These are phyloP conservation scores for Halichoerus grypus DNA, from an alignment of 2,113 vertebrate species.

Conservation along the genomic window DNA sequence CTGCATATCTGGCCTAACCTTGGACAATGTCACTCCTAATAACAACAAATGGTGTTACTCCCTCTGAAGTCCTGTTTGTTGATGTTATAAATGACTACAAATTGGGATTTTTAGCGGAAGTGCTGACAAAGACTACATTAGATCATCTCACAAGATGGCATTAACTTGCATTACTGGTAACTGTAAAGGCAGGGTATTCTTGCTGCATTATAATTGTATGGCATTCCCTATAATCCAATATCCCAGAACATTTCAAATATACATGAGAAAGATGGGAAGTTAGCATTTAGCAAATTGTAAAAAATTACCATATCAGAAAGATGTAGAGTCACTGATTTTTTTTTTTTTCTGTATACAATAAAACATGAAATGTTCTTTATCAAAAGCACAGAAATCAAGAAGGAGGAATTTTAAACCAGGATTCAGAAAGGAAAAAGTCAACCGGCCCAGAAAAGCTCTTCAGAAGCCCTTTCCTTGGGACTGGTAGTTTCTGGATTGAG, in stretches of 20 bases:
- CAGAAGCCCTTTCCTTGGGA: neutral
- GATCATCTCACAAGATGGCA: neutral
- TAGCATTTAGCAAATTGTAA: neutral
- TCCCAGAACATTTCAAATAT: neutral
- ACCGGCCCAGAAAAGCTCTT: neutral
- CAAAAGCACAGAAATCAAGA: neutral
- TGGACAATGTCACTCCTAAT: conserved; percentile 1
- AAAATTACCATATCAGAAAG: neutral
- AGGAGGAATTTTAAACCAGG: neutral
- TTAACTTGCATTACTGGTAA: neutral
- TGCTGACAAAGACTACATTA: neutral
- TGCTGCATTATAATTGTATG: neutral
- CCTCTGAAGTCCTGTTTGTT: neutral
- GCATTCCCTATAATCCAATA: neutral
- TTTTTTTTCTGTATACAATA: neutral
- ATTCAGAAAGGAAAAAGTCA: neutral
- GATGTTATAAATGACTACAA: conserved; percentile 52
- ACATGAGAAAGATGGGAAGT: neutral
- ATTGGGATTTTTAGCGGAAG: conserved; percentile 48
- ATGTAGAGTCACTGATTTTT: neutral
- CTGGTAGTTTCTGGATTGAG: neutral
- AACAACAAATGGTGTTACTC: conserved; percentile 16
- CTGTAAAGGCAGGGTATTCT: neutral
- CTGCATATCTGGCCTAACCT: neutral
- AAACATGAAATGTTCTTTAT: conserved; percentile 34